Percentiles rank a stretch among this genome's conserved stretches.
phyloP scores from a whole-genome alignment of 2,113 vertebrate genomes.

The Terrapene triunguis region DNA sequence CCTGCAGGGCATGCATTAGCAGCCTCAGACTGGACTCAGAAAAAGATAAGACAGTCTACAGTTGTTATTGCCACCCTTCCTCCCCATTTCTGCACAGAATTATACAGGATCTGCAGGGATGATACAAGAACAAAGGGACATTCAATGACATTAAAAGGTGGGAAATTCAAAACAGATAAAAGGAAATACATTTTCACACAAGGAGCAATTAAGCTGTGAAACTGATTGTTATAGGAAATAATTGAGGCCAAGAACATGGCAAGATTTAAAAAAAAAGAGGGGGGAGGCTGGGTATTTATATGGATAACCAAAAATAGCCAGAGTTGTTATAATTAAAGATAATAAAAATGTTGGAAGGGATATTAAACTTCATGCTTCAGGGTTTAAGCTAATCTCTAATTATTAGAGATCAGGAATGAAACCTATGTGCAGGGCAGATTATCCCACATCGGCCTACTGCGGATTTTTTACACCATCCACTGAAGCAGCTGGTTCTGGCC shows the following conservation, averaged over 20 bases:
- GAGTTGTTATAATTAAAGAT: background rate
- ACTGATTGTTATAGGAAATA: slow-evolving; percentile 7
- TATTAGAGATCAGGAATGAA: background rate
- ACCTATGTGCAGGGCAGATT: background rate
- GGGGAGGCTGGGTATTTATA: background rate
- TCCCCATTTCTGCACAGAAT: background rate
- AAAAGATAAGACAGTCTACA: background rate
- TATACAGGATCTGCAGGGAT: background rate
- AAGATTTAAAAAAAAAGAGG: background rate
- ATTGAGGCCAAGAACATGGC: background rate
- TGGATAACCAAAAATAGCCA: slow-evolving; percentile 33
- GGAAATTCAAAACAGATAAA: background rate
- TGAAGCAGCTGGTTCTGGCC: slow-evolving; percentile 50
- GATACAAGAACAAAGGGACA: slow-evolving; percentile 14
- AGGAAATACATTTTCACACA: slow-evolving; percentile 31
- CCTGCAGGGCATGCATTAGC: background rate
- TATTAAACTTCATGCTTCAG: background rate
- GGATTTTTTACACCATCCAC: slow-evolving; percentile 5
- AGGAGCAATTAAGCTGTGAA: background rate
- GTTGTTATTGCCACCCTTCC: background rate
- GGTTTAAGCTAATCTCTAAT: background rate
- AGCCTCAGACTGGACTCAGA: background rate
- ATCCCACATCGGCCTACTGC: slow-evolving; percentile 24
- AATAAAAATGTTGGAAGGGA: background rate
- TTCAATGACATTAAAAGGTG: background rate